These are phyloP conservation scores for Macaca fascicularis DNA, from an alignment of 2,113 vertebrate species.

Conservation along the genomic window DNA sequence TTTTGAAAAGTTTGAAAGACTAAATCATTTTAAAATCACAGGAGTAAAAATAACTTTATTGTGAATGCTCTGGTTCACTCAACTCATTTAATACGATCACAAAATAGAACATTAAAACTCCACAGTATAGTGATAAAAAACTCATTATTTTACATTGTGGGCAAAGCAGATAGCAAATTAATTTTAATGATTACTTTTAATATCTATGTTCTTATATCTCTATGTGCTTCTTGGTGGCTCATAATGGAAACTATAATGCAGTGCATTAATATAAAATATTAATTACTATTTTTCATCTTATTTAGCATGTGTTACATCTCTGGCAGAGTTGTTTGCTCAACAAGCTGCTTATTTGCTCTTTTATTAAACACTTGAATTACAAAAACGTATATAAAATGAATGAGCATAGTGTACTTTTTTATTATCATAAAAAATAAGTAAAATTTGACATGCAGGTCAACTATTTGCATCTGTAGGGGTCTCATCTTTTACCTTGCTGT, in stretches of 20 bases:
- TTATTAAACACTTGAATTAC: slow-evolving; percentile 48
- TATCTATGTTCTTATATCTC: slow-evolving; percentile 58
- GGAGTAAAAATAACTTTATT: slow-evolving; percentile 59
- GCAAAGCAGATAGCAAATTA: slow-evolving; percentile 70
- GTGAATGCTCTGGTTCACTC: slow-evolving; percentile 59
- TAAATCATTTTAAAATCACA: slow-evolving; percentile 67
- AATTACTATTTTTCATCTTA: slow-evolving; percentile 37
- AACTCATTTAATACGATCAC: slow-evolving; percentile 74
- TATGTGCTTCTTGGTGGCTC: background rate
- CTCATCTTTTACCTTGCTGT: slow-evolving; percentile 91
- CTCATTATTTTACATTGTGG: slow-evolving; percentile 52
- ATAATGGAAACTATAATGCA: slow-evolving; percentile 54
- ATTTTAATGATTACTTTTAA: slow-evolving; percentile 64
- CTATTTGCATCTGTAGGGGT: background rate
- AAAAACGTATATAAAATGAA: background rate
- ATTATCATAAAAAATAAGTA: background rate
- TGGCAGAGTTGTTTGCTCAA: slow-evolving; percentile 42
- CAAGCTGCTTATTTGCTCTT: background rate
- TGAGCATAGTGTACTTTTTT: background rate
- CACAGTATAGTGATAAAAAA: slow-evolving; percentile 60
- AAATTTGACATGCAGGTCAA: slow-evolving; percentile 35
- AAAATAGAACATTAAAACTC: slow-evolving; percentile 69
- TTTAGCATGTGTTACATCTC: slow-evolving; percentile 58
- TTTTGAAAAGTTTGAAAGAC: slow-evolving; percentile 44
- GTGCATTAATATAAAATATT: slow-evolving; percentile 66